phyloP scores from a whole-genome alignment of 2,797 vertebrate species.

The Cirrhinus molitorella region DNA sequence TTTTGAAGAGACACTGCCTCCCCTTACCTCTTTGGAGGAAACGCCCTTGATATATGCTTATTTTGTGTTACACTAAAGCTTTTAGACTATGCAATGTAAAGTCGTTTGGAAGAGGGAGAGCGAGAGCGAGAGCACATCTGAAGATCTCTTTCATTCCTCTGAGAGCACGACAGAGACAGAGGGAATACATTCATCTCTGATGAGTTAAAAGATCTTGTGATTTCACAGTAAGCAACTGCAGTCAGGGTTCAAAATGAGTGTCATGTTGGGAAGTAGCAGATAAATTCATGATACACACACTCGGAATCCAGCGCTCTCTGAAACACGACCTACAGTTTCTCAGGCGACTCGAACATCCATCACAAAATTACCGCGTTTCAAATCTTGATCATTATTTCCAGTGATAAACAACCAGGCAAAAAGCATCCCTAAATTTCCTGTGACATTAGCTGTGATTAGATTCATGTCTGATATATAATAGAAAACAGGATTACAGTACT shows the following conservation, averaged over 20 bases:
- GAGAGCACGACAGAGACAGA: not conserved
- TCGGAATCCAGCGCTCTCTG: not conserved
- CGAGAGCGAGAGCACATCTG: not conserved
- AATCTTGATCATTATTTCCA: slow-evolving; percentile 7
- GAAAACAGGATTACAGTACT: not conserved
- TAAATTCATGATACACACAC: not conserved
- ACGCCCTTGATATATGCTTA: too few species aligned
- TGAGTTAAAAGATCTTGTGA: slow-evolving; percentile 43
- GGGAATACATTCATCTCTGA: slow-evolving; percentile 10
- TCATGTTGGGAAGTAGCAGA: slow-evolving; percentile 12
- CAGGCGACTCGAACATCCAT: not conserved
- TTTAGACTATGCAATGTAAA: not conserved
- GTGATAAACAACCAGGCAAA: slow-evolving; percentile 9
- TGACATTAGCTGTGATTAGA: slow-evolving; percentile 16
- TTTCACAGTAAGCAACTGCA: slow-evolving; percentile 32
- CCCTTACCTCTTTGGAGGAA: too few species aligned
- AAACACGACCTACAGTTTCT: not conserved
- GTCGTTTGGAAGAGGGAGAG: not conserved
- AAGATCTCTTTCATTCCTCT: slow-evolving; percentile 18
- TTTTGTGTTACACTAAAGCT: not conserved
- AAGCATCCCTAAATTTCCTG: not conserved
- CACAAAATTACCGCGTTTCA: slow-evolving; percentile 2
- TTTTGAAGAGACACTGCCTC: too few species aligned
- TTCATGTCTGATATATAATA: not conserved
- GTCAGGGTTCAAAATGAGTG: slow-evolving; percentile 35